Conservation (phyloP, 2,888 invertebrate genomes). For the Falcaria lacertinaria region DNA sequence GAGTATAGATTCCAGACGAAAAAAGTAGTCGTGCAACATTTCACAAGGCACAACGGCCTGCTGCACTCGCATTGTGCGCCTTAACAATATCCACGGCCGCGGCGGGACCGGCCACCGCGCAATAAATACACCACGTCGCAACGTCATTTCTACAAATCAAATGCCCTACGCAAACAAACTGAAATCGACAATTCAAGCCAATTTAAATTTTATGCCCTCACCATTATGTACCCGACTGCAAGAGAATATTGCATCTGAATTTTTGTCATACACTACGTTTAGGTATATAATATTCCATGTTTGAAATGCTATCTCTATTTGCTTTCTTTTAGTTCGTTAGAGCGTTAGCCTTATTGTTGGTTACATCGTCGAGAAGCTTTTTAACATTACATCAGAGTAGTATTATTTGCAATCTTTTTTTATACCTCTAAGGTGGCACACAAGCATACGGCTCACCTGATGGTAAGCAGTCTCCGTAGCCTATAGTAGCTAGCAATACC, state of each 20-base stretch:
- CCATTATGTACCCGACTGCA: conserved; percentile 31
- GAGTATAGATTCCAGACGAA: conserved; percentile 79
- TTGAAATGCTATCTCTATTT: too few species aligned
- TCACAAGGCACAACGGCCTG: conserved; percentile 78
- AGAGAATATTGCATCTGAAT: conserved; percentile 27
- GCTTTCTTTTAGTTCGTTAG: too few species aligned
- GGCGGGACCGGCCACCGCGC: conserved; percentile 54
- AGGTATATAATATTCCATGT: too few species aligned
- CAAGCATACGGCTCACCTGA: too few species aligned
- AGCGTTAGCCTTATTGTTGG: too few species aligned
- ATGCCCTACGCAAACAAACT: conserved; percentile 63
- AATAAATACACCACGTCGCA: conserved; percentile 64
- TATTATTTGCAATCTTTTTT: too few species aligned
- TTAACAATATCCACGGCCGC: conserved; percentile 73
- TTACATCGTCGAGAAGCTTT: too few species aligned
- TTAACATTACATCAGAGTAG: too few species aligned
- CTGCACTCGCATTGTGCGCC: conserved; percentile 75
- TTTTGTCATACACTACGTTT: conserved; percentile 18
- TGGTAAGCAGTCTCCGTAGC: too few species aligned
- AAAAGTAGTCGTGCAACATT: conserved; percentile 80
- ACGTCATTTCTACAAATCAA: conserved; percentile 71
- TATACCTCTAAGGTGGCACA: too few species aligned
- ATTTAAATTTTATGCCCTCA: conserved; percentile 58
- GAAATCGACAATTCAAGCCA: conserved; percentile 63
- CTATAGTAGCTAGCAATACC: too few species aligned